phyloP scores from a whole-genome alignment of 2,888 invertebrate species.

The Chrysodeixis includens region DNA sequence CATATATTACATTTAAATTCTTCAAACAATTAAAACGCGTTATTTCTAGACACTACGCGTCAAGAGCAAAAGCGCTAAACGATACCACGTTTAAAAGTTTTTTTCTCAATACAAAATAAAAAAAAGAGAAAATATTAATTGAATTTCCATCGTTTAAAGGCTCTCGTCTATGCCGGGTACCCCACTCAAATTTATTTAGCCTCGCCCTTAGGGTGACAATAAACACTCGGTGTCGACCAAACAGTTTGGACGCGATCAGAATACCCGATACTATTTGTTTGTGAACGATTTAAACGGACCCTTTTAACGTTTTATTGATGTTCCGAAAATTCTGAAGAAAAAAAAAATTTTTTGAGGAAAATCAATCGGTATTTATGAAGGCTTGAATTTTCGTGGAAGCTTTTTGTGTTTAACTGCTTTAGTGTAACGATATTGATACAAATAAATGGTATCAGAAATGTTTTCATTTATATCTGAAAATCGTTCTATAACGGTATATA shows the following conservation, averaged over 20 bases:
- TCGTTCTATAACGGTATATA: too few relatives aligned
- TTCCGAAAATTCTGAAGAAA: slow-evolving; percentile 20
- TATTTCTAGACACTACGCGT: too few relatives aligned
- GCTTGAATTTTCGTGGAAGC: background rate
- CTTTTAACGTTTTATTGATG: slow-evolving; percentile 45
- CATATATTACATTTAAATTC: too few relatives aligned
- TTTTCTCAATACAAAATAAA: too few relatives aligned
- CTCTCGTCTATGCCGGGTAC: slow-evolving; percentile 53
- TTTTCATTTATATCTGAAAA: too few relatives aligned
- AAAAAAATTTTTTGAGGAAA: background rate
- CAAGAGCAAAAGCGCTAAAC: too few relatives aligned
- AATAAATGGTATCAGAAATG: background rate
- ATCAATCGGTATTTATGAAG: background rate
- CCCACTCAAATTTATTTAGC: slow-evolving; percentile 71
- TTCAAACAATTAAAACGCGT: too few relatives aligned
- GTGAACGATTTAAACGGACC: slow-evolving; percentile 44
- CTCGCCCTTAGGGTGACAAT: slow-evolving; percentile 76
- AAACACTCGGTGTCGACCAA: slow-evolving; percentile 74
- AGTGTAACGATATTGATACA: background rate
- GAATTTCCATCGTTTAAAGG: slow-evolving; percentile 42
- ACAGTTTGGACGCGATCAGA: slow-evolving; percentile 79
- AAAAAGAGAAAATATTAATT: slow-evolving; percentile 14
- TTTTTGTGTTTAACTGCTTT: background rate
- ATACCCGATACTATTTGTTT: slow-evolving; percentile 68
- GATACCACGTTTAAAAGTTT: too few relatives aligned